These are phyloP conservation scores for Anoplophora glabripennis DNA, from an alignment of 1,140 invertebrate genomes.

Conservation along the genomic window DNA sequence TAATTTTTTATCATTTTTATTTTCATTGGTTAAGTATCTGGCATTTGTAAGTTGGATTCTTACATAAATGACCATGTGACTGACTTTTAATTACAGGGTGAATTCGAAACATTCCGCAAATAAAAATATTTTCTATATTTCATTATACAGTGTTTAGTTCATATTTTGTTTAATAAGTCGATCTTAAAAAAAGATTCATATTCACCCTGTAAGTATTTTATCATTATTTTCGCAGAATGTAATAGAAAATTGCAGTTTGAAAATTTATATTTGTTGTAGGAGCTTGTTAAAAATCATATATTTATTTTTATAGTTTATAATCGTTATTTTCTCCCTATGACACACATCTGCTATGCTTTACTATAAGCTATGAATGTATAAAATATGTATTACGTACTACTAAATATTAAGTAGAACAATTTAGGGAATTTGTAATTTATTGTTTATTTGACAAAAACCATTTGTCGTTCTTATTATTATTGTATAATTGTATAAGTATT, in stretches of 20 bases:
- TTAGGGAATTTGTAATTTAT: slow-evolving; percentile 33
- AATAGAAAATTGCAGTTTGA: not conserved
- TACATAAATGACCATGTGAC: slow-evolving; percentile 22
- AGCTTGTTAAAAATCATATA: slow-evolving; percentile 28
- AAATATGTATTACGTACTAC: slow-evolving; percentile 33
- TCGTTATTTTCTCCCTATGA: slow-evolving; percentile 23
- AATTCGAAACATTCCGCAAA: no score
- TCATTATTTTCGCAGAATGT: not conserved
- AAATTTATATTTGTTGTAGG: slow-evolving; percentile 23
- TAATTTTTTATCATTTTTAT: no score
- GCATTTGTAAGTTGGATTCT: slow-evolving; percentile 16
- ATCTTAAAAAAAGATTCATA: not conserved
- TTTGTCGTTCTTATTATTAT: slow-evolving; percentile 25
- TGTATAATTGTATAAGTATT: slow-evolving; percentile 41
- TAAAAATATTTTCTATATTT: no score
- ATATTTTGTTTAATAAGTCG: no score
- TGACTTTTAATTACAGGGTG: slow-evolving; percentile 2
- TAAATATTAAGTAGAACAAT: slow-evolving; percentile 32
- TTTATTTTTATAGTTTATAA: slow-evolving; percentile 28
- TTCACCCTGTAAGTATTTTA: not conserved
- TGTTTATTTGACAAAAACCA: slow-evolving; percentile 25
- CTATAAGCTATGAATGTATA: slow-evolving; percentile 38
- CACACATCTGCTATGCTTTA: slow-evolving; percentile 33
- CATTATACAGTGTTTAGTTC: no score
- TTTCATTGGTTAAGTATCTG: slow-evolving; percentile 1